Percentiles rank a stretch among this genome's conserved stretches.
phyloP scores from a whole-genome alignment of 1,140 invertebrate species.

The Drosophila tani region DNA sequence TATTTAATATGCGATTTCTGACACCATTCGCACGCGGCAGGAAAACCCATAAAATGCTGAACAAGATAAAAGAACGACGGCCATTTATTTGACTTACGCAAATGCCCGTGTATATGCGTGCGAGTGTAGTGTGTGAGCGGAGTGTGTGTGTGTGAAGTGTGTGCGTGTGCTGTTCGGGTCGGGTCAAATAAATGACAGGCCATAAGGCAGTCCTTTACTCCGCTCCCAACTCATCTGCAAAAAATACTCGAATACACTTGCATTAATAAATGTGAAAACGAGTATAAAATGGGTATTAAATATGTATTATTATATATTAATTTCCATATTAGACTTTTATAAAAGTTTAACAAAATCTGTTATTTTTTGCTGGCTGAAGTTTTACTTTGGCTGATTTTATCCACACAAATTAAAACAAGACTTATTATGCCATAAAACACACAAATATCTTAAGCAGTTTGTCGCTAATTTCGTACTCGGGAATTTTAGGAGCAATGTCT shows the following conservation, averaged over 20 bases:
- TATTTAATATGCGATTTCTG: slow-evolving; percentile 81
- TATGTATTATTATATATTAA: background rate
- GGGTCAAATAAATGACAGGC: slow-evolving; percentile 72
- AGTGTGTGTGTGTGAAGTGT: background rate
- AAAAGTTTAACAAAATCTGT: background rate
- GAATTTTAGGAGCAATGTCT: too few species aligned
- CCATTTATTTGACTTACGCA: slow-evolving; percentile 82
- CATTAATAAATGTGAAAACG: background rate
- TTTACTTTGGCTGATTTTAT: background rate
- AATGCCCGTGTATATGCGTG: slow-evolving; percentile 34
- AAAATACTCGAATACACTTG: slow-evolving; percentile 25
- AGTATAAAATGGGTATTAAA: background rate
- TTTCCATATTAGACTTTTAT: background rate
- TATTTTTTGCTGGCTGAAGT: background rate
- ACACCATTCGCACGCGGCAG: slow-evolving; percentile 67
- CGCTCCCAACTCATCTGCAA: background rate
- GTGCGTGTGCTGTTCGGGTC: slow-evolving; percentile 31
- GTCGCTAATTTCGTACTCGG: too few species aligned
- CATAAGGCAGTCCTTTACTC: slow-evolving; percentile 55
- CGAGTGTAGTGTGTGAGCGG: background rate
- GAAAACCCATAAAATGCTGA: slow-evolving; percentile 59
- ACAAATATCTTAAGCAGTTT: too few species aligned
- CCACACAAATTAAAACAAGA: background rate
- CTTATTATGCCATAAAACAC: too few species aligned
- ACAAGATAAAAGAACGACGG: slow-evolving; percentile 70